These are phyloP conservation scores for Leptonema lineaticorne DNA, from an alignment of 1,140 invertebrate species.

Conservation along the genomic window DNA sequence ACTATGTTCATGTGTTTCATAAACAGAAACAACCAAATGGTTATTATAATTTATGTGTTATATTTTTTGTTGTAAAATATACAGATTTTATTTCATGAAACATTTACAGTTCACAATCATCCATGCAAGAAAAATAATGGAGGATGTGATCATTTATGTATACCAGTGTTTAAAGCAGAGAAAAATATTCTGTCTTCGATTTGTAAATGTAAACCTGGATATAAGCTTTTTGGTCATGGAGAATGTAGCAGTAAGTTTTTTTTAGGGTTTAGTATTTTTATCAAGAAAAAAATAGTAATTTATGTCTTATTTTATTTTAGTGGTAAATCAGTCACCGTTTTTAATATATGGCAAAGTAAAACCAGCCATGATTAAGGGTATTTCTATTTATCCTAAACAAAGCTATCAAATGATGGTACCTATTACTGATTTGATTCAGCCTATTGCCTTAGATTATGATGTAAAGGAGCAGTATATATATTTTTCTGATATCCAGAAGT, in stretches of 20 bases:
- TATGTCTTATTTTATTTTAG: slow-evolving; percentile 44
- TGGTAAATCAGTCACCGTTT: slow-evolving; percentile 56
- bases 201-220: slow-evolving; percentile 73
- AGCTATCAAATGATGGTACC: slow-evolving; percentile 59
- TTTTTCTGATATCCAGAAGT: slow-evolving; percentile 65
- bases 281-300: not conserved
- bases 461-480: slow-evolving; percentile 65
- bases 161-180: slow-evolving; percentile 60
- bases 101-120: too few relatives aligned
- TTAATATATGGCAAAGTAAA: slow-evolving; percentile 64
- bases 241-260: slow-evolving; percentile 62
- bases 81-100: too few relatives aligned
- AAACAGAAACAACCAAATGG: slow-evolving; percentile 70
- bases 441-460: slow-evolving; percentile 71
- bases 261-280: too few relatives aligned
- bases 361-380: slow-evolving; percentile 65
- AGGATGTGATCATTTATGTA: slow-evolving; percentile 75
- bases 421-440: slow-evolving; percentile 62
- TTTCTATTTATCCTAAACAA: slow-evolving; percentile 49
- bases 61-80: too few relatives aligned
- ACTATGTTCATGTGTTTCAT: slow-evolving; percentile 70
- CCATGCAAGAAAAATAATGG: slow-evolving; percentile 70
- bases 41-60: slow-evolving; percentile 42
- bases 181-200: slow-evolving; percentile 53
- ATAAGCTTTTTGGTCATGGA: slow-evolving; percentile 57